phyloP scores from a whole-genome alignment of 37 sponge, comb jelly and placozoan genomes.

The Sycon ciliatum region DNA sequence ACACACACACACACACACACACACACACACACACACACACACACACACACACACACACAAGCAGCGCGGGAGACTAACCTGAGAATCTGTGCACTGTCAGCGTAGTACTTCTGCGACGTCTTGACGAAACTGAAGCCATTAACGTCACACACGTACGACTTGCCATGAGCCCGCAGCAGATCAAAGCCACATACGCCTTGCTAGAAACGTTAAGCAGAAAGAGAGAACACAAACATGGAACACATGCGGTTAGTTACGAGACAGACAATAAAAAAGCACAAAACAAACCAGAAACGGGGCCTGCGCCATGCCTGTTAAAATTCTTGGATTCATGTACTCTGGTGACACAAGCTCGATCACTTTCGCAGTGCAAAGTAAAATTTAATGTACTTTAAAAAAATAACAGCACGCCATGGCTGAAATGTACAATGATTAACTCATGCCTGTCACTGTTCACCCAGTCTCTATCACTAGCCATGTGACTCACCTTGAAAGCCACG shows the following conservation, averaged over 20 bases:
- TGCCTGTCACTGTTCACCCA: not conserved
- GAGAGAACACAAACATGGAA: not conserved
- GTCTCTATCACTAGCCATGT: not conserved
- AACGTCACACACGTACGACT: constrained; percentile 93
- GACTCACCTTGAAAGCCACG: constrained; percentile 75
- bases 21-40: constrained; percentile 14
- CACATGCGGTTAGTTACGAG: not conserved
- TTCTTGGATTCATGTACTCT: not conserved
- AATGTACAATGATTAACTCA: too few relatives aligned
- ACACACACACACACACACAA: constrained; percentile 13
- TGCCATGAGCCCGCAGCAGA: constrained; percentile 81
- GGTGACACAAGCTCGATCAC: too few relatives aligned
- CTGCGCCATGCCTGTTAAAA: not conserved
- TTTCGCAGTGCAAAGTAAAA: too few relatives aligned
- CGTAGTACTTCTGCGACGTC: constrained; percentile 85
- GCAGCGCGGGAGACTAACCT: constrained; percentile 42
- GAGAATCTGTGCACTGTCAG: constrained; percentile 82
- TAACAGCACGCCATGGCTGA: too few relatives aligned
- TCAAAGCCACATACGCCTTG: constrained; percentile 97
- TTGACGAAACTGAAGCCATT: constrained; percentile 98
- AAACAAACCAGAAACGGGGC: not conserved
- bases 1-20: constrained; percentile 22
- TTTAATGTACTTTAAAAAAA: too few relatives aligned
- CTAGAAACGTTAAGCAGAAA: constrained; percentile 28
- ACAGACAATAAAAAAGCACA: too few relatives aligned